Base-by-base conservation (phyloP, 2,797 vertebrate species). In the Etheostoma nigrum region DNA sequence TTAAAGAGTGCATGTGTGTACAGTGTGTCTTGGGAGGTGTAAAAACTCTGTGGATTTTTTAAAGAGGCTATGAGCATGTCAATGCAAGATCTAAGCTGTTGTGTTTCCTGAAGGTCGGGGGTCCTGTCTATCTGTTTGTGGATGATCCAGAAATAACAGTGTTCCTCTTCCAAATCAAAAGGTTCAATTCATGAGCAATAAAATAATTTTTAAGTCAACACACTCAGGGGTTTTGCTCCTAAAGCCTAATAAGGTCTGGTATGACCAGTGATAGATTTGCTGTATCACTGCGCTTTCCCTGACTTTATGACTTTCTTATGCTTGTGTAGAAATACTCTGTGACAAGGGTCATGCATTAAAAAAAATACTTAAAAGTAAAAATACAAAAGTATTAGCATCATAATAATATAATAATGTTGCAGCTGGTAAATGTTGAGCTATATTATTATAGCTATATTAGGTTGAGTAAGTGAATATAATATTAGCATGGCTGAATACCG, bases 1-100 rank as follows among this genome's bases (percentile, higher is more conserved):
- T 84, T 86, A 79, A 57, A 64, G 61, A 69, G 76, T 71, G 74
- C 51, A 75, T 78, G 72, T 79, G 72, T 79, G 48, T 21, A 51
- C 54, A 55, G 42, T 70, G 49, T 2, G 64, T 51, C 0, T n/a
- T 72, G 62, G 70, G 11, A 76, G 74, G 62, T 72, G 57, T 25
- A 47, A 63, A 65, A 73, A 10, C 33, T 36, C 36, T 11, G 9
- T 40, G 36, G 51, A 82, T 70, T 66, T 47, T 62, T 54, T 55
- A 33, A 25, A 5, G 44, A 52, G 16, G n/a, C 23, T 47, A 36
- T 47, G 19, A 73, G 68, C 48, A 40, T 65, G 53, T 71, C 52
- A 23, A 2, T 53, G 55, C 54, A 30, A 76, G 67, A 72, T 62
- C 36, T 68, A 30, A 61, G 42, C 13, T 19, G 14, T 48, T 68